Evolutionary conservation across 2,797 vertebrate species (phyloP).

Genomic region (Enteromius trimaculatus): DNA sequence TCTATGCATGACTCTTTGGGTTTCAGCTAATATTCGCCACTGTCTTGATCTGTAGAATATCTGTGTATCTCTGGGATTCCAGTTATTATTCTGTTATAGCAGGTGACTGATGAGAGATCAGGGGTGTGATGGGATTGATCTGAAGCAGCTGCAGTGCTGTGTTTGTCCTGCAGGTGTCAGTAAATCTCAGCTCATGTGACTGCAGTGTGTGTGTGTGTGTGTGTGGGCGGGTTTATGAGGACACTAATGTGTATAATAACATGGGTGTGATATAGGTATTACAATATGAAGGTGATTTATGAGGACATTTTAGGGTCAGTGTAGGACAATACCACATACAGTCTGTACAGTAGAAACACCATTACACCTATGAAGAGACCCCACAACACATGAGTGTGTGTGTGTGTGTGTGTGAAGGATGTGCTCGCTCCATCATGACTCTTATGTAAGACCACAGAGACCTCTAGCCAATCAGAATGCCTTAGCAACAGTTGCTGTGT

Average conservation of each 20-base stretch:
- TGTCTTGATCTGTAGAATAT: neutral
- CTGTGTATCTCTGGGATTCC: neutral
- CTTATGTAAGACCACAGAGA: neutral
- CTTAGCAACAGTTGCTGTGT: slow-evolving; percentile 1
- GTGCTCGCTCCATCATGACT: neutral
- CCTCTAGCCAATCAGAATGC: slow-evolving; percentile 3
- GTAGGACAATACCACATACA: too few species aligned
- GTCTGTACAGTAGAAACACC: too few species aligned
- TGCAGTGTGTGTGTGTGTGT: neutral
- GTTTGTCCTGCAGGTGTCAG: neutral
- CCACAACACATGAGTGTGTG: too few species aligned
- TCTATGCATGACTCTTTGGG: neutral
- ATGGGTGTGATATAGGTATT: too few species aligned
- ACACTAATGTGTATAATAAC: too few species aligned
- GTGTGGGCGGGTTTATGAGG: too few species aligned
- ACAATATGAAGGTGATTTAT: too few species aligned
- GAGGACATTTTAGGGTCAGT: too few species aligned
- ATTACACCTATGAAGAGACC: too few species aligned
- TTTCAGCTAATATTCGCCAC: neutral
- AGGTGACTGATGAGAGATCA: neutral
- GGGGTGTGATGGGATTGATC: neutral
- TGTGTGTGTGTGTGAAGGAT: slow-evolving; percentile 9
- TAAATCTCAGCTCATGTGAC: neutral
- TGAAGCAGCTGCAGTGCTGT: neutral
- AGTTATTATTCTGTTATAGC: too few species aligned